Percentiles rank a stretch among this genome's conserved stretches.
Conservation (phyloP, 2,797 vertebrate species). For the Spinus olivaceus region DNA sequence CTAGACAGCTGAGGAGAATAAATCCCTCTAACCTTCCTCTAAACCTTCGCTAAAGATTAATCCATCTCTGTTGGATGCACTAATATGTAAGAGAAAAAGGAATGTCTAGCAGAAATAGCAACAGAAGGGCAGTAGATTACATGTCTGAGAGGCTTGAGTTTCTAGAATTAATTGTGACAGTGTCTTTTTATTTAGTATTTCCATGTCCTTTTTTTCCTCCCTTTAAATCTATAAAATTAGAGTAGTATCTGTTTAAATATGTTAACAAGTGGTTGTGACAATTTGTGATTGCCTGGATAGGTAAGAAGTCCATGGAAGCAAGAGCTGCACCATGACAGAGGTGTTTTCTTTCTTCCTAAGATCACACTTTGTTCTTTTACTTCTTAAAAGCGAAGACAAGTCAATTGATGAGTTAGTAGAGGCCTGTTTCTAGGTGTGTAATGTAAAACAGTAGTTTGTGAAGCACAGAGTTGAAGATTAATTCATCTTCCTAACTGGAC, state of each 20-base stretch:
- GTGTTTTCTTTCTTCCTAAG: background rate
- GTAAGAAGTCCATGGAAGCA: background rate
- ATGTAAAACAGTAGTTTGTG: background rate
- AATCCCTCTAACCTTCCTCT: background rate
- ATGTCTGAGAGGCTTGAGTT: background rate
- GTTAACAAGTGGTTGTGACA: background rate
- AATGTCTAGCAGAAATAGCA: background rate
- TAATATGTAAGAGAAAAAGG: background rate
- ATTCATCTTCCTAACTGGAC: background rate
- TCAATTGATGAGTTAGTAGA: background rate
- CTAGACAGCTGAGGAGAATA: background rate
- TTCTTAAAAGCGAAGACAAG: background rate
- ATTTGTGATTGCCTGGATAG: background rate
- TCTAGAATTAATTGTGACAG: background rate
- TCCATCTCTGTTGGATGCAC: background rate
- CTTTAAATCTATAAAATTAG: background rate
- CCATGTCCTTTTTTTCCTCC: accelerated
- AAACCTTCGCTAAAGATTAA: background rate
- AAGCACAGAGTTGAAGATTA: background rate
- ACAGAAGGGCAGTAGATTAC: background rate
- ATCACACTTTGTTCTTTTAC: background rate
- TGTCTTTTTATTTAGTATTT: background rate
- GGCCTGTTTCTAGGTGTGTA: background rate
- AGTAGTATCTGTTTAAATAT: background rate
- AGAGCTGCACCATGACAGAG: background rate